Base-by-base conservation (phyloP, 2,888 invertebrate species). In the Labia minor region DNA sequence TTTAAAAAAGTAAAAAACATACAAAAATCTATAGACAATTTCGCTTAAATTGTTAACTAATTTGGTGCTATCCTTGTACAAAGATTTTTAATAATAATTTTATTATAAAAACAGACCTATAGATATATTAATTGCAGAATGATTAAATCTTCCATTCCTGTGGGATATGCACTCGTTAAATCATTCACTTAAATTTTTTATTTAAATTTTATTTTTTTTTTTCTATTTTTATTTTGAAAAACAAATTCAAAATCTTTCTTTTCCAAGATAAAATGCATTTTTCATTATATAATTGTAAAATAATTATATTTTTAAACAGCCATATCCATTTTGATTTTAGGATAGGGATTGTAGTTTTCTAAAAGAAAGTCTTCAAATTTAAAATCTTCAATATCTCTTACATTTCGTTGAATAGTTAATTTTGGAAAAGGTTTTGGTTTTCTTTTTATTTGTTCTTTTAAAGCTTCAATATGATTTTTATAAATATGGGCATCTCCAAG, bases 401-500 rank as follows among this genome's bases (percentile, higher is more conserved):
- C 84, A 70, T 86, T 80, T 37, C 90, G 83, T 71, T 84, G 85
- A 75, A 98, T 90, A 66, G 81, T 80, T 65, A 99, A 78, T 68
- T 81, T 88, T 0, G 96, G 96, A 75, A 96, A 97, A 10, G 87
- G 83, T 65, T 83, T 83, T 0, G 97, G 96, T 66, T 80, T 80
- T 65, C 98, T 84, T 73, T 83, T 77, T 19, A 95, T 73, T 79
- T 98, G 97, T 72, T 86, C 83, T 74, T 87, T 82, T 1, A 98
- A 78, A 0, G 93, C 88, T 66, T 90, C 88, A 20, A 93, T 80
- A 75, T 99, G 98, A 76, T 94, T 96, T 10, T 85, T 77, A 76
- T 98, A 99, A 0, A 99, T 87, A 79, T 98, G 98, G 61, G 94
- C 89, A 78, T 99, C 98, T 11, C 98, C 98, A 71, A 95, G 82